Evolutionary conservation across 2,888 invertebrate species (phyloP).

Genomic region (Pelosia muscerda): DNA sequence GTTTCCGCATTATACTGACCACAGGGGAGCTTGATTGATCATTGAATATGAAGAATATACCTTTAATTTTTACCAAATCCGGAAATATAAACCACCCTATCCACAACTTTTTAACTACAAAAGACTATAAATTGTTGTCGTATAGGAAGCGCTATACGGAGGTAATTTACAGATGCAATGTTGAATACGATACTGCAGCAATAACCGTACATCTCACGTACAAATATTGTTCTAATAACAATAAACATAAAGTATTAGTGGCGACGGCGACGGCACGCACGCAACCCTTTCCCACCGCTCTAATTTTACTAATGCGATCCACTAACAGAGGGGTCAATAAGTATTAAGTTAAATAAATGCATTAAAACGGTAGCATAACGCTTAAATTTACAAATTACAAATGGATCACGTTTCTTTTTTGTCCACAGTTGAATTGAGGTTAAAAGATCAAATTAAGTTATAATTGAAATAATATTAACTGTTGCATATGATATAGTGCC

Average conservation of each 20-base stretch:
- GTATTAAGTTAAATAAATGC: conserved; percentile 77
- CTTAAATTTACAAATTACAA: conserved; percentile 74
- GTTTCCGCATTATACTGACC: conserved; percentile 66
- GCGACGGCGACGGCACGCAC: conserved; percentile 44
- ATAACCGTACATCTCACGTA: conserved; percentile 83
- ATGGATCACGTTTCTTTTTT: conserved; percentile 46
- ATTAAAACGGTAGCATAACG: conserved; percentile 74
- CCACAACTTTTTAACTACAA: conserved; percentile 23
- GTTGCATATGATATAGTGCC: too few relatives aligned
- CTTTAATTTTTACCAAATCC: conserved; percentile 69
- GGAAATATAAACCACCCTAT: conserved; percentile 39
- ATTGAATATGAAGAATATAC: conserved; percentile 72
- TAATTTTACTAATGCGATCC: conserved; percentile 84
- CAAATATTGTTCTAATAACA: conserved; percentile 87
- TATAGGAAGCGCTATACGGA: conserved; percentile 28
- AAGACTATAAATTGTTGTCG: conserved; percentile 26
- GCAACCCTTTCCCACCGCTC: conserved; percentile 86
- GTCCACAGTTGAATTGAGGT: neutral
- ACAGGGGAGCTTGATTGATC: conserved; percentile 73
- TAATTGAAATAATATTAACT: neutral
- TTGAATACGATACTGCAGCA: conserved; percentile 63
- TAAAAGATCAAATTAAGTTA: neutral
- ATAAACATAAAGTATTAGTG: conserved; percentile 81
- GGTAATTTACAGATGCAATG: conserved; percentile 48
- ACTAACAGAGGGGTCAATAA: conserved; percentile 76